A percentile compares a stretch with the other conserved stretches of the same genome.
phyloP scores from a whole-genome alignment of 1,140 invertebrate species.

The Lepidotrigona ventralis region DNA sequence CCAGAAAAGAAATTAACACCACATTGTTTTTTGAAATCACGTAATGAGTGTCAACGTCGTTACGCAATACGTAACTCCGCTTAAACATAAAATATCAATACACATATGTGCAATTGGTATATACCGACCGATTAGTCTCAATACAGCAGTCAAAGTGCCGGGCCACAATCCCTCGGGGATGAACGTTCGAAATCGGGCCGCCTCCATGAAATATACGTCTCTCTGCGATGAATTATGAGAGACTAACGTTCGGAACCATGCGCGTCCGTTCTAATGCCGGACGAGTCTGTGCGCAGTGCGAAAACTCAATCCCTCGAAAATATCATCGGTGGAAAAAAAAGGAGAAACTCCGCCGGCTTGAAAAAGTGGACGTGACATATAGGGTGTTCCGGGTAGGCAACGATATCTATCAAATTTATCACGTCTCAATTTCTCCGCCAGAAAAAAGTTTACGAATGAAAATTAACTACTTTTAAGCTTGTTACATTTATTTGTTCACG shows the following conservation, averaged over 20 bases:
- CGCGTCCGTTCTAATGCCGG: slow-evolving; percentile 36
- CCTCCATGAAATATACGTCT: slow-evolving; percentile 36
- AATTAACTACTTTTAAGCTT: neutral
- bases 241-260: slow-evolving; percentile 23
- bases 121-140: slow-evolving; percentile 37
- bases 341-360: neutral
- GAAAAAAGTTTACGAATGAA: neutral
- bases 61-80: neutral
- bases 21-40: neutral
- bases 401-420: neutral
- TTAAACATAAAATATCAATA: slow-evolving; percentile 1
- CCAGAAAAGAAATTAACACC: too few relatives aligned
- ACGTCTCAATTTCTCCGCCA: neutral
- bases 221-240: slow-evolving; percentile 43
- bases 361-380: slow-evolving; percentile 4
- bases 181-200: slow-evolving; percentile 28
- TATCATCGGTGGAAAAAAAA: slow-evolving; percentile 7
- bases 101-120: neutral
- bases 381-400: neutral
- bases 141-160: slow-evolving; percentile 21
- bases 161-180: slow-evolving; percentile 38
- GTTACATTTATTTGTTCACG: too few relatives aligned
- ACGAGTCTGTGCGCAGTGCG: neutral
- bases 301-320: neutral
- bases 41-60: neutral